Evolutionary conservation across 2,113 vertebrate species (phyloP).

Genomic region (Indri indri): DNA sequence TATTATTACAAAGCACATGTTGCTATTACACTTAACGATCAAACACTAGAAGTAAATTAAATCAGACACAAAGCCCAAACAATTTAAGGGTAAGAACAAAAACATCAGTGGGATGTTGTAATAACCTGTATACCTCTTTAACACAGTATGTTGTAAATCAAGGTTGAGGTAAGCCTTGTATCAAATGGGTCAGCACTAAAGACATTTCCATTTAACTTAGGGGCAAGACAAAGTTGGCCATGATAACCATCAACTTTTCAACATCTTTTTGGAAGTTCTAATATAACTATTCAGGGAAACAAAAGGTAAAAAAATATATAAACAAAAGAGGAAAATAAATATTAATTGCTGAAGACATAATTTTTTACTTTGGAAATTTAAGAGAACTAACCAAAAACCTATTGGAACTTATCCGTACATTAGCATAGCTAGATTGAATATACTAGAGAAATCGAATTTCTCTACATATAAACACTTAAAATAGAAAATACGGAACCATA

Average conservation of each 20-base stretch:
- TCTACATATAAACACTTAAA: background rate
- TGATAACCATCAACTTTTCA: background rate
- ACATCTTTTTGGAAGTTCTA: background rate
- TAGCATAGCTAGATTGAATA: background rate
- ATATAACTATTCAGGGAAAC: background rate
- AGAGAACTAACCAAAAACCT: background rate
- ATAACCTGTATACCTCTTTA: background rate
- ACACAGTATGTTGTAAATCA: background rate
- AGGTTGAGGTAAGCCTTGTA: background rate
- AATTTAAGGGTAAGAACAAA: background rate
- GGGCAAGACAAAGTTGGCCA: background rate
- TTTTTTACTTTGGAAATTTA: background rate
- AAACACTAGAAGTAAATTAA: background rate
- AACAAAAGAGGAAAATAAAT: background rate
- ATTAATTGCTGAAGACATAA: background rate
- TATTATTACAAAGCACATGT: background rate
- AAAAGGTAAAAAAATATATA: background rate
- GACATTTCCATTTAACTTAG: background rate
- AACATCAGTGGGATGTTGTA: background rate
- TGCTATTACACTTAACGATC: background rate
- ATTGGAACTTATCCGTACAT: background rate
- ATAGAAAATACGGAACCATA: background rate
- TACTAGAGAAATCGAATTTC: background rate
- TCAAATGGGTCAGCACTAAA: background rate
- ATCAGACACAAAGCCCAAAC: background rate